Percentiles rank a stretch among this genome's conserved stretches.
phyloP scores from a whole-genome alignment of 2,113 vertebrate genomes.

The Bos indicus region DNA sequence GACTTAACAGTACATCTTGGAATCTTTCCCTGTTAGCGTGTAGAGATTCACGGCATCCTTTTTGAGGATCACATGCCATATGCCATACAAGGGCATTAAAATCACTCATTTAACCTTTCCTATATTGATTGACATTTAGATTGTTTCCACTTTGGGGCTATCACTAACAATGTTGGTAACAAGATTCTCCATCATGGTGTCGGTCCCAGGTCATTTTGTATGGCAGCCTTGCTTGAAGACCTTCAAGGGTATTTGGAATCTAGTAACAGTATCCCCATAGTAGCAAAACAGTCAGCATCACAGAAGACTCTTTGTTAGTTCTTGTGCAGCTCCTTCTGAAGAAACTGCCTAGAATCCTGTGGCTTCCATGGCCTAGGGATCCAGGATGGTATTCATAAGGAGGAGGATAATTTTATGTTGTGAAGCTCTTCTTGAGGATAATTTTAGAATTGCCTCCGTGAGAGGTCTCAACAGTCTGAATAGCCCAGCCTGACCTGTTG shows the following conservation, averaged over 20 bases:
- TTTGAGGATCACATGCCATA: neutral
- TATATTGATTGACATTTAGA: neutral
- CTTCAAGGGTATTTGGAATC: neutral
- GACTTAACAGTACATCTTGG: neutral
- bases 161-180: constrained; percentile 3
- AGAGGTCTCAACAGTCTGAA: neutral
- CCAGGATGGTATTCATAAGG: neutral
- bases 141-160: neutral
- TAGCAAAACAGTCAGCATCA: neutral
- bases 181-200: neutral
- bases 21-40: neutral
- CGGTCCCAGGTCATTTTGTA: neutral
- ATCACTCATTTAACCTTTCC: neutral
- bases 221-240: neutral
- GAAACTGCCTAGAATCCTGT: neutral
- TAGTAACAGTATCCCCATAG: neutral
- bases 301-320: neutral
- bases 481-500: constrained; percentile 34
- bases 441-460: neutral
- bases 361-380: neutral
- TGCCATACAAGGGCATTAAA: neutral
- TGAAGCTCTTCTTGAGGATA: neutral
- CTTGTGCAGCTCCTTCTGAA: neutral
- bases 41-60: neutral
- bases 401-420: neutral